phyloP scores from a whole-genome alignment of 2,888 invertebrate genomes.

The Ophion slaviceki region DNA sequence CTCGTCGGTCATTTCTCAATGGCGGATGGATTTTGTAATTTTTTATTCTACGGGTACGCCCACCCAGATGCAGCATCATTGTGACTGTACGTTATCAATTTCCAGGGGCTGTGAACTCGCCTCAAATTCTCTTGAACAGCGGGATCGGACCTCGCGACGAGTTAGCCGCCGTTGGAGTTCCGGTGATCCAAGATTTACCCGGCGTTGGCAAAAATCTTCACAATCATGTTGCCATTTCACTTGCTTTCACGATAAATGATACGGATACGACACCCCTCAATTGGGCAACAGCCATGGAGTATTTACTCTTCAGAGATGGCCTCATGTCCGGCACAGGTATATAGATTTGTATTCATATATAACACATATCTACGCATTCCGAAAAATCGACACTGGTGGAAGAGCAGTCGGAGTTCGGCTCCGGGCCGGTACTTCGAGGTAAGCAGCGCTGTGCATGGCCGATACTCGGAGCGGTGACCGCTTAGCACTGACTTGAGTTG shows the following conservation, averaged over 20 bases:
- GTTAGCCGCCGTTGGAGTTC: constrained; percentile 86
- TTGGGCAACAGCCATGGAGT: constrained; percentile 97
- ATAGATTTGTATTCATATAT: constrained; percentile 32
- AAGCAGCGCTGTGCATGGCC: no score
- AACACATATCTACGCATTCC: background rate
- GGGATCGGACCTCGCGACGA: constrained; percentile 93
- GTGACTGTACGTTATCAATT: background rate
- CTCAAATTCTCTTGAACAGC: constrained; percentile 95
- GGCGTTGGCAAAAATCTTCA: constrained; percentile 94
- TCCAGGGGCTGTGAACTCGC: constrained; percentile 95
- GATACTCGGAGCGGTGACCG: no score
- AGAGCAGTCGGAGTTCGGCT: no score
- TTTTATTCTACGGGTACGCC: no score
- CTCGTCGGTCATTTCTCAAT: no score
- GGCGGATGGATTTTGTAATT: no score
- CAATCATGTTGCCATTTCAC: constrained; percentile 92
- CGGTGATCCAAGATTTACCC: constrained; percentile 89
- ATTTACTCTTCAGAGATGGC: constrained; percentile 93
- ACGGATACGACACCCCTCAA: constrained; percentile 94
- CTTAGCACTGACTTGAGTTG: no score
- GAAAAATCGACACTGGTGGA: no score
- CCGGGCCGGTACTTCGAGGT: no score
- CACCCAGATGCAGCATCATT: no score
- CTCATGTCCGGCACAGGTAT: constrained; percentile 94
- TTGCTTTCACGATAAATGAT: constrained; percentile 92